Evolutionary conservation across 2,888 invertebrate species (phyloP), one percentile per base, ranked within the genome.

Genomic region (Lasioglossum zephyrum): DNA sequence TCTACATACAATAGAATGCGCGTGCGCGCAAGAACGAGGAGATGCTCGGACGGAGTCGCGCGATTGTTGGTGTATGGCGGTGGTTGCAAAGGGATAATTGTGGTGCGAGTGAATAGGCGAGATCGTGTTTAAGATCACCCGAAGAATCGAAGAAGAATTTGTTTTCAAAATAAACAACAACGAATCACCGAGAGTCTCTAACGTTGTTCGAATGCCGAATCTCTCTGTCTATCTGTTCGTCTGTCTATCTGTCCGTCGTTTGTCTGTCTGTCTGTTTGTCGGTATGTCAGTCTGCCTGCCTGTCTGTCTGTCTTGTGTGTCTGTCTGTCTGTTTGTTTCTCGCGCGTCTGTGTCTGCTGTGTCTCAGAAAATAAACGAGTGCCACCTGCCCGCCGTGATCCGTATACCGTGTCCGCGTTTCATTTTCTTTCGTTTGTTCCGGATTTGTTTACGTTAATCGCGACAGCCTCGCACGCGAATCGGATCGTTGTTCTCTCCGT

Each of bases 131-230:
- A 63, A 31, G 63, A 63, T 63, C 31, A 16, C 63, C 22, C 18
- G 41, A 31, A 60, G 39, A 79, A 72, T 22, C 74, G 49, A 77
- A 47, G 18, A n/a, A 78, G 87, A 86, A 85, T 89, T 92, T 91
- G 89, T 92, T 92, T 93, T 91, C 31, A 16, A 91, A 92, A 93
- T 92, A 92, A 93, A 93, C 92, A 93, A 93, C 93, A 93, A 93
- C 93, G 93, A 93, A 93, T 93, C 89, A 93, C 82, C 88, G 92
- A 92, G 88, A 91, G 87, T 89, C 73, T 89, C 85, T 89, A n/a
- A 90, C 88, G 87, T 92, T 91, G 87, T 91, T 88, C 87, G 88
- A 88, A 90, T 90, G 89, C 89, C 90, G 90, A 91, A 91, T 91
- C 87, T 93, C 90, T 92, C 89, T 92, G 90, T 92, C 91, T 91